A percentile compares a stretch with the other conserved stretches of the same genome.
Conservation (phyloP, 2,888 invertebrate genomes). For the Chironomus riparius region DNA sequence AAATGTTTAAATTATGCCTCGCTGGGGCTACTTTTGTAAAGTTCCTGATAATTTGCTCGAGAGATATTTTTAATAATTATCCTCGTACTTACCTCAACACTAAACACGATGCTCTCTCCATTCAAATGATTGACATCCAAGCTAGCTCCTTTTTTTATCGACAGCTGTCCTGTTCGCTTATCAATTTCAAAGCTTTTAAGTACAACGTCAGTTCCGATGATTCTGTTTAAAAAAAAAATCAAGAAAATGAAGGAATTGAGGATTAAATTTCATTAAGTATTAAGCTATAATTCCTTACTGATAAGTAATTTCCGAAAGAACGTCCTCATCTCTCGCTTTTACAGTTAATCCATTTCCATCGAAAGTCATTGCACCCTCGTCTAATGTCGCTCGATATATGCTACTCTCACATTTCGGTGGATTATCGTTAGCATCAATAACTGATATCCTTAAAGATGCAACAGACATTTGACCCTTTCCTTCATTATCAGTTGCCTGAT, state of each 20-base stretch:
- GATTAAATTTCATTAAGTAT: too few relatives aligned
- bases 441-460: slow-evolving; percentile 67
- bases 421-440: slow-evolving; percentile 83
- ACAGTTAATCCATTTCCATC: slow-evolving; percentile 62
- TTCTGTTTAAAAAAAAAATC: slow-evolving; percentile 31
- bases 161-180: slow-evolving; percentile 39
- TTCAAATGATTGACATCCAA: slow-evolving; percentile 41
- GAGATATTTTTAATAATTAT: too few relatives aligned
- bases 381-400: slow-evolving; percentile 70
- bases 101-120: slow-evolving; percentile 39
- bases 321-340: slow-evolving; percentile 72
- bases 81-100: slow-evolving; percentile 35
- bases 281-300: slow-evolving; percentile 30
- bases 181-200: slow-evolving; percentile 39
- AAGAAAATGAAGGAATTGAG: background rate
- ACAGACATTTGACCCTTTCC: slow-evolving; percentile 70
- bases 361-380: slow-evolving; percentile 77
- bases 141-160: slow-evolving; percentile 37
- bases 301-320: slow-evolving; percentile 70
- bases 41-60: too few relatives aligned
- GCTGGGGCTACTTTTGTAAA: too few relatives aligned
- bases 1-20: too few relatives aligned
- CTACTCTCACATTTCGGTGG: slow-evolving; percentile 71
- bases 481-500: slow-evolving; percentile 65
- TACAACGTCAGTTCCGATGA: slow-evolving; percentile 38